Percentiles rank a stretch among this genome's conserved stretches.
Conservation (phyloP, 1,140 invertebrate genomes). For the Drosophila rufa region DNA sequence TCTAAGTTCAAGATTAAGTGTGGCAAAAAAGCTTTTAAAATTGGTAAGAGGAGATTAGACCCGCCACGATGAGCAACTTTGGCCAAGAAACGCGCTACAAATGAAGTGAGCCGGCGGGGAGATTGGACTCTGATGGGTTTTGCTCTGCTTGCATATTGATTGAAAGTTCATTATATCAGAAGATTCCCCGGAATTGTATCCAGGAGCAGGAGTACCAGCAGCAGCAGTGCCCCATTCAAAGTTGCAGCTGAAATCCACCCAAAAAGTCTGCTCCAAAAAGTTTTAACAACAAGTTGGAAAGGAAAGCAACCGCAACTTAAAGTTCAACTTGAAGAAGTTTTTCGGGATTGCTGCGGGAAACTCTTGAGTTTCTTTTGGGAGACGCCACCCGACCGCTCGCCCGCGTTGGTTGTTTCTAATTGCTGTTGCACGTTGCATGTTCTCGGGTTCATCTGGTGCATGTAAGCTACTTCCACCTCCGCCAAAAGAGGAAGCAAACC, state of each 20-base stretch:
- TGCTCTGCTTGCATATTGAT: slow-evolving; percentile 31
- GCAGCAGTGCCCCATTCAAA: slow-evolving; percentile 15
- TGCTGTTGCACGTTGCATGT: slow-evolving; percentile 57
- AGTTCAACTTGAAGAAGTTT: slow-evolving; percentile 41
- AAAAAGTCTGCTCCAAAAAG: slow-evolving; percentile 13
- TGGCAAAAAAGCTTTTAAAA: slow-evolving; percentile 19
- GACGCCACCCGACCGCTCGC: not conserved
- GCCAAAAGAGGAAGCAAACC: slow-evolving; percentile 3
- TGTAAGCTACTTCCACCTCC: slow-evolving; percentile 46
- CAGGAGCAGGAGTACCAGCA: not conserved
- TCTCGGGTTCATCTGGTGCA: slow-evolving; percentile 50
- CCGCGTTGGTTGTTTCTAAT: slow-evolving; percentile 56
- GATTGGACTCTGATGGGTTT: slow-evolving; percentile 14
- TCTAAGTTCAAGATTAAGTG: not conserved
- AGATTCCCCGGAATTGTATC: slow-evolving; percentile 19
- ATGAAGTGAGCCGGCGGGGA: slow-evolving; percentile 1
- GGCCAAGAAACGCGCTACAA: slow-evolving; percentile 7
- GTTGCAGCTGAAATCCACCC: slow-evolving; percentile 18
- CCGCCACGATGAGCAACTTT: slow-evolving; percentile 5
- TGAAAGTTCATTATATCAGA: slow-evolving; percentile 49
- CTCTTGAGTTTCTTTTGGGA: slow-evolving; percentile 12
- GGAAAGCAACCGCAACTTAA: slow-evolving; percentile 51
- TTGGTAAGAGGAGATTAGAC: slow-evolving; percentile 26
- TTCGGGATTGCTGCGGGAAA: slow-evolving; percentile 33
- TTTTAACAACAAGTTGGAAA: slow-evolving; percentile 36